Base-by-base conservation (phyloP, 2,888 invertebrate genomes). In the Bedellia somnulentella region DNA sequence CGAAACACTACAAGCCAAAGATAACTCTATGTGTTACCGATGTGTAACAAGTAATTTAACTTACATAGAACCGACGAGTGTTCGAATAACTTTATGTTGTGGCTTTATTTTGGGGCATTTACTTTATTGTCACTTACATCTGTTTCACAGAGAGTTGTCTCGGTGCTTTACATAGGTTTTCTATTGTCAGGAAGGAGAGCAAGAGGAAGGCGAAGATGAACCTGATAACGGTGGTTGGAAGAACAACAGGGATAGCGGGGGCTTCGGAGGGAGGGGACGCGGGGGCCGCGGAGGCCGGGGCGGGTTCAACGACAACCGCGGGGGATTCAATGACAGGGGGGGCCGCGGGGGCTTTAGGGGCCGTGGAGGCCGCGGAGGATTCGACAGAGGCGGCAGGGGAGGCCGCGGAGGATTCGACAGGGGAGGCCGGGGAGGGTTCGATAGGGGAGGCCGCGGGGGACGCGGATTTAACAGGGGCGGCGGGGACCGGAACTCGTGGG, bases 401-500 rank as follows among this genome's bases (percentile, higher is more conserved):
- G n/a, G n/a, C n/a, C n/a, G n/a, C n/a, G n/a, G n/a, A n/a, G n/a
- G n/a, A n/a, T n/a, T n/a, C n/a, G n/a, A n/a, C n/a, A n/a, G n/a
- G n/a, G n/a, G n/a, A n/a, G n/a, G n/a, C n/a, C n/a, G n/a, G n/a
- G n/a, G n/a, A n/a, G n/a, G n/a, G n/a, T 29, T n/a, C n/a, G n/a
- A n/a, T 9, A 18, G 18, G 9, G 29, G 53, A 32, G 46, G 54
- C 32, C 47, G 55, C 24, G 44, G 60, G 27, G 39, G 43, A 27
- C 43, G 60, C 32, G 27, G 42, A 40, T 25, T 38, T 45, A 15
- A 42, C 40, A 40, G 45, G 8, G 42, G n/a, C n/a, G 31, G 24
- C 5, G 64, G 67, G 2, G 68, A 73, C 37, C 57, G 77, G 16
- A 62, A 71, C 37, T 67, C 67, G 16, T 60, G 75, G 62, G 71